Evolutionary conservation across 2,113 vertebrate genomes (phyloP).

Genomic region (Ploceus nigricollis): DNA sequence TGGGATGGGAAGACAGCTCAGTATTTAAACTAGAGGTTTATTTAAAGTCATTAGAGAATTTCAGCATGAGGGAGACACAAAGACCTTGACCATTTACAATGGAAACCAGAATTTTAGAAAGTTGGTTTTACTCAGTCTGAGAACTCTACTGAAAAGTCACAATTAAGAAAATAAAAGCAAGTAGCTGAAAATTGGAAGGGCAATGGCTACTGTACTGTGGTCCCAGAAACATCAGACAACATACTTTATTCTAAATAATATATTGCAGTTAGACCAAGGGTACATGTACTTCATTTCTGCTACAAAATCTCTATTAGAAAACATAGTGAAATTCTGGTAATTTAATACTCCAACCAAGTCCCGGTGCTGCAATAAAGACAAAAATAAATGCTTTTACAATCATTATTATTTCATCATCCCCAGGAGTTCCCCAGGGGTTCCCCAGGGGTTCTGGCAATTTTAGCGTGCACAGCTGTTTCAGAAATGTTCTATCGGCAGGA

Average conservation of each 20-base stretch:
- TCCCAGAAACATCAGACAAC: not conserved
- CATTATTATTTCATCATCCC: constrained; percentile 13
- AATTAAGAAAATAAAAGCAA: not conserved
- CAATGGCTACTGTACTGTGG: not conserved
- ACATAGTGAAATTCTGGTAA: not conserved
- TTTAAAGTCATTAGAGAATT: not conserved
- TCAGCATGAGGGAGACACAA: fast-evolving
- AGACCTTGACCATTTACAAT: not conserved
- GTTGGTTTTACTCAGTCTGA: not conserved
- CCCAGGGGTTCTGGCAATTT: constrained; percentile 8
- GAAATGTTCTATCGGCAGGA: constrained; percentile 2
- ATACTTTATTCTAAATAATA: not conserved
- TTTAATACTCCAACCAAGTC: not conserved
- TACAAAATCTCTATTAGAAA: not conserved
- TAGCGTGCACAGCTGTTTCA: not conserved
- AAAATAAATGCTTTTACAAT: constrained; percentile 4
- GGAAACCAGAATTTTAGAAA: not conserved
- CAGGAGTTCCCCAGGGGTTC: constrained; percentile 14
- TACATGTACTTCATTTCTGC: not conserved
- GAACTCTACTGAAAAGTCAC: not conserved
- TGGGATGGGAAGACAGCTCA: not conserved
- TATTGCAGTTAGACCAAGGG: not conserved
- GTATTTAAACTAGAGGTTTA: not conserved
- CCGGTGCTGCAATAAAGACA: not conserved
- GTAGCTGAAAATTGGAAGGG: not conserved